These are phyloP conservation scores for Osedax fenrisi DNA, from an alignment of 2,888 invertebrate species.

Conservation along the genomic window DNA sequence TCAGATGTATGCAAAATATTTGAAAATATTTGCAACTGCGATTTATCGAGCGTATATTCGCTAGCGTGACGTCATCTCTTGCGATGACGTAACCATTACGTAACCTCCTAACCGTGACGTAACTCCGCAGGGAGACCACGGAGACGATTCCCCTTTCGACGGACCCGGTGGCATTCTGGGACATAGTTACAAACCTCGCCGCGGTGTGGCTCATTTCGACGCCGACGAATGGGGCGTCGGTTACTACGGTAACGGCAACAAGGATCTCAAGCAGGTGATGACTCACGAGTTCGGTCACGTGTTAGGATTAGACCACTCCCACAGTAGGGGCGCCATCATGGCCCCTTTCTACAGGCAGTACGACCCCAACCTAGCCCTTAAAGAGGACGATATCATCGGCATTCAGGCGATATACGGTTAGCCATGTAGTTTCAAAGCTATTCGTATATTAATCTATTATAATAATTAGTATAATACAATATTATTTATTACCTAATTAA, in stretches of 20 bases:
- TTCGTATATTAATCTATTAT: not conserved
- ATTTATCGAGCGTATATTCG: no score
- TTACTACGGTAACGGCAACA: no score
- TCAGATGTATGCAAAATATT: no score
- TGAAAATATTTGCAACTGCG: no score
- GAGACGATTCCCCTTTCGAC: not conserved
- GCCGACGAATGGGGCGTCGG: no score
- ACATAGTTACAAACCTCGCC: not conserved
- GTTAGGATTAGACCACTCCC: not conserved
- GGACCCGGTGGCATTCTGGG: not conserved
- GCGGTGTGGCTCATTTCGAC: not conserved
- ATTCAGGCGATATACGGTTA: not conserved
- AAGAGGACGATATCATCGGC: not conserved
- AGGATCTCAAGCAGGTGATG: no score
- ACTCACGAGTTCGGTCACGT: not conserved
- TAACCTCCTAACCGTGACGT: no score
- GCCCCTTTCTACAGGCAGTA: not conserved
- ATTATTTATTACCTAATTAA: not conserved
- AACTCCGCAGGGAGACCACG: not conserved
- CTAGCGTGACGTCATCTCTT: no score
- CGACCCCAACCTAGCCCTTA: not conserved
- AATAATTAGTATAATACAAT: not conserved
- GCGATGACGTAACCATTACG: no score
- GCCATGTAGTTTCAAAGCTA: not conserved
- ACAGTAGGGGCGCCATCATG: not conserved